These are phyloP conservation scores for Sandelia bainsii DNA, from an alignment of 2,797 vertebrate species.

Conservation along the genomic window DNA sequence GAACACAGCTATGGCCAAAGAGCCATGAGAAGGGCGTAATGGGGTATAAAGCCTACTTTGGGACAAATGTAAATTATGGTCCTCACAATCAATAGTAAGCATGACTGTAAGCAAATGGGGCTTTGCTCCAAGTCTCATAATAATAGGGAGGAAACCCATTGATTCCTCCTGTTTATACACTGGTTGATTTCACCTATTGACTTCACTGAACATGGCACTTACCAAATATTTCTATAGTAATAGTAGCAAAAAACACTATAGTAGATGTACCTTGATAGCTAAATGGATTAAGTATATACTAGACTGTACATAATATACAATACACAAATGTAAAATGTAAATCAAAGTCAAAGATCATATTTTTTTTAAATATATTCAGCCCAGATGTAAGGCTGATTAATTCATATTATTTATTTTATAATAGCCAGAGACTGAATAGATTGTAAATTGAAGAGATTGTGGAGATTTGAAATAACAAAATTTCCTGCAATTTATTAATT, in stretches of 20 bases:
- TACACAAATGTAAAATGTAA: too few relatives aligned
- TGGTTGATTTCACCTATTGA: conserved; percentile 71
- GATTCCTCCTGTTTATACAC: conserved; percentile 58
- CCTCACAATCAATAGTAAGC: conserved; percentile 77
- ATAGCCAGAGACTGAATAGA: too few relatives aligned
- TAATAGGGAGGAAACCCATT: conserved; percentile 62
- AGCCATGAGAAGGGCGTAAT: conserved; percentile 73
- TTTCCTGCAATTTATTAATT: too few relatives aligned
- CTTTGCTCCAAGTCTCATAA: conserved; percentile 70
- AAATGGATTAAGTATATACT: too few relatives aligned
- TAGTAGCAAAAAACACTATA: neutral
- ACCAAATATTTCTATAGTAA: conserved; percentile 19
- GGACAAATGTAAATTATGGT: conserved; percentile 81
- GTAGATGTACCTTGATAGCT: neutral
- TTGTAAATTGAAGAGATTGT: neutral
- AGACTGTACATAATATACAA: neutral
- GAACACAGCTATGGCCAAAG: conserved; percentile 60
- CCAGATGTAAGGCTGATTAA: too few relatives aligned
- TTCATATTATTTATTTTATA: too few relatives aligned
- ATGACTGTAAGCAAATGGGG: conserved; percentile 75
- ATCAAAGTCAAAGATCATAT: neutral
- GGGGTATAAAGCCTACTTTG: conserved; percentile 81
- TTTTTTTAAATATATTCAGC: conserved; percentile 11
- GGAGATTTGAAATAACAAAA: neutral
- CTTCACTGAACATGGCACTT: conserved; percentile 66